Conservation (phyloP, 92 coral and sea anemone genomes). For the Pocillopora grandis region DNA sequence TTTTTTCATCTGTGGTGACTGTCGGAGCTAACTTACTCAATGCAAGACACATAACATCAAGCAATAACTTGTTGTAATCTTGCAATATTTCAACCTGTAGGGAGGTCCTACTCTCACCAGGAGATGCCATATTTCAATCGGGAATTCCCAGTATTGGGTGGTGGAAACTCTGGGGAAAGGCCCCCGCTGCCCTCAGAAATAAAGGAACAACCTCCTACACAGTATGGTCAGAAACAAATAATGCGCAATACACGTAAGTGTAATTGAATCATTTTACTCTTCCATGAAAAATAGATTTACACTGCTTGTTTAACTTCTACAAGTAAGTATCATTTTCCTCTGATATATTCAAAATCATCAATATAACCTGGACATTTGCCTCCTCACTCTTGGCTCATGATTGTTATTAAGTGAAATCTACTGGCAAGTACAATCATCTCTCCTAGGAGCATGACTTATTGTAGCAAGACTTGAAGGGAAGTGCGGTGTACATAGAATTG, state of each 20-base stretch:
- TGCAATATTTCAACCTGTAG: conserved; percentile 38
- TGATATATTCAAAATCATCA: no score
- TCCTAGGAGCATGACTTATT: no score
- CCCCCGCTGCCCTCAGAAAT: conserved; percentile 64
- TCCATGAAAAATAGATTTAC: not conserved
- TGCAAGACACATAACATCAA: no score
- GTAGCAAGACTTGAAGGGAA: no score
- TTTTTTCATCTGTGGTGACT: no score
- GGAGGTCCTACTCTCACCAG: conserved; percentile 98
- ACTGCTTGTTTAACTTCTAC: not conserved
- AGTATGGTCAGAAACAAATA: conserved; percentile 80
- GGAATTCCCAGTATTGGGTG: conserved; percentile 99
- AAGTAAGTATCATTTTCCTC: no score
- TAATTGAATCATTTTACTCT: not conserved
- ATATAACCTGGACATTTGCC: no score
- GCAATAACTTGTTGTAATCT: not conserved
- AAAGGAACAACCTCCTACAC: conserved; percentile 67
- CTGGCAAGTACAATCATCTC: no score
- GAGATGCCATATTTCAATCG: conserved; percentile 99
- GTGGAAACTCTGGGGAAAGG: conserved; percentile 83
- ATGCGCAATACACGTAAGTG: conserved; percentile 95
- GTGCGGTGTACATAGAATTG: no score
- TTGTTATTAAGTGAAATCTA: no score
- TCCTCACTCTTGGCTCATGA: no score
- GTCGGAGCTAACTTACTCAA: no score